A percentile compares a stretch with the other conserved stretches of the same genome.
Evolutionary conservation across 2,797 vertebrate genomes (phyloP).

Genomic region (Mareca strepera): DNA sequence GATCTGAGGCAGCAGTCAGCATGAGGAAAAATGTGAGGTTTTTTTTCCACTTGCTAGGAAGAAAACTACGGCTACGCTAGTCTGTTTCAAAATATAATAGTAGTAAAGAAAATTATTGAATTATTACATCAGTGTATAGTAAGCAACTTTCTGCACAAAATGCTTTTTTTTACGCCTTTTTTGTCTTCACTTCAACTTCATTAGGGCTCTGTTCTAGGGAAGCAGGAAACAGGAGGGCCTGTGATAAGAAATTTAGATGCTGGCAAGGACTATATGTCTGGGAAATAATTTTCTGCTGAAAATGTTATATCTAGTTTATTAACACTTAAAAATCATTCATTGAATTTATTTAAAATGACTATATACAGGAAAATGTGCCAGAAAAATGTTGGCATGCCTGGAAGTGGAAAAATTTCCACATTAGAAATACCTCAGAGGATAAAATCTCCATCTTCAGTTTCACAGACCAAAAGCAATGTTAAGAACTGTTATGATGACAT

Average conservation of each 20-base stretch:
- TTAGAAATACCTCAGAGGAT: not conserved
- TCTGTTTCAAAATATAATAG: not conserved
- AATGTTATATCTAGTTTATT: not conserved
- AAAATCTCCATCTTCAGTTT: not conserved
- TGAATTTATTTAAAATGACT: not conserved
- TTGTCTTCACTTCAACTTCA: not conserved
- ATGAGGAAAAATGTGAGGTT: not conserved
- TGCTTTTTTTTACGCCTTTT: not conserved
- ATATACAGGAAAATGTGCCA: not conserved
- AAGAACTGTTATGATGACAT: not conserved
- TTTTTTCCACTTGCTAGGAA: not conserved
- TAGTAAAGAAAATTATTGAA: constrained; percentile 12
- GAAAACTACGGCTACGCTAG: not conserved
- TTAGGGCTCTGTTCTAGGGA: not conserved
- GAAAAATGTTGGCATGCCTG: not conserved
- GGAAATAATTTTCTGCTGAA: not conserved
- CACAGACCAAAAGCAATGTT: not conserved
- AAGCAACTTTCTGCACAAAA: not conserved
- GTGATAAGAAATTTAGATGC: not conserved
- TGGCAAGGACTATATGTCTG: not conserved
- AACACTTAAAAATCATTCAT: not conserved
- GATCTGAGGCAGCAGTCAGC: not conserved
- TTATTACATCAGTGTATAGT: not conserved
- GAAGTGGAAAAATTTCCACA: not conserved
- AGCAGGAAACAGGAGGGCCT: not conserved